Evolutionary conservation across 2,113 vertebrate species (phyloP).

Genomic region (Centropus bengalensis): DNA sequence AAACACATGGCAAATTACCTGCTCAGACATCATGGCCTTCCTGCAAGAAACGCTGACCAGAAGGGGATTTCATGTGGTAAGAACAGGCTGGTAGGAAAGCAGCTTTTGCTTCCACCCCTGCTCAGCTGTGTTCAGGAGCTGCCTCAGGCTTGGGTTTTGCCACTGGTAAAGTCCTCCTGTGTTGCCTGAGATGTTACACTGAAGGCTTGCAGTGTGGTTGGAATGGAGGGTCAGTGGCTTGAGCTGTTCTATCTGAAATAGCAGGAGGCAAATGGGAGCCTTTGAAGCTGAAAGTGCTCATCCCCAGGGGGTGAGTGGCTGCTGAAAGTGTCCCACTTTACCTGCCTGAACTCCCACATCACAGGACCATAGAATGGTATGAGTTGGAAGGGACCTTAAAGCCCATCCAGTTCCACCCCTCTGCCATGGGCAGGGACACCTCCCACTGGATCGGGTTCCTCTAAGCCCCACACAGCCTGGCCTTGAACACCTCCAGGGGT

Average conservation of each 20-base stretch:
- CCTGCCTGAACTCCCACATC: too few relatives aligned
- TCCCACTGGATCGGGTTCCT: too few relatives aligned
- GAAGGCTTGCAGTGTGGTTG: too few relatives aligned
- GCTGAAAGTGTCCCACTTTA: neutral
- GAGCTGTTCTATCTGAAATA: neutral
- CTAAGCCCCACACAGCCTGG: too few relatives aligned
- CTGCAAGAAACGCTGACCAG: neutral
- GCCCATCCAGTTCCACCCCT: too few relatives aligned
- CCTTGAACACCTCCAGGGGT: too few relatives aligned
- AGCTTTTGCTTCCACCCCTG: accelerated
- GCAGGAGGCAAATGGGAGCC: neutral
- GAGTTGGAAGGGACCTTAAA: too few relatives aligned
- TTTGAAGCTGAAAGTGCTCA: neutral
- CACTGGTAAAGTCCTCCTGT: accelerated
- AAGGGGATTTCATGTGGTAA: neutral
- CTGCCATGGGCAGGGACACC: too few relatives aligned
- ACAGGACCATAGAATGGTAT: neutral
- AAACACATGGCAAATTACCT: neutral
- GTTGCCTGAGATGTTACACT: accelerated
- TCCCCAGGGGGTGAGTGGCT: neutral
- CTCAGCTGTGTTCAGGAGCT: accelerated
- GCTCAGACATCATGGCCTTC: neutral
- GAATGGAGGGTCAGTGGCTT: neutral
- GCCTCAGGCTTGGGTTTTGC: neutral
- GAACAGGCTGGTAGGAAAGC: neutral